phyloP scores from a whole-genome alignment of 2,888 invertebrate species.

The Microdon myrmicae region DNA sequence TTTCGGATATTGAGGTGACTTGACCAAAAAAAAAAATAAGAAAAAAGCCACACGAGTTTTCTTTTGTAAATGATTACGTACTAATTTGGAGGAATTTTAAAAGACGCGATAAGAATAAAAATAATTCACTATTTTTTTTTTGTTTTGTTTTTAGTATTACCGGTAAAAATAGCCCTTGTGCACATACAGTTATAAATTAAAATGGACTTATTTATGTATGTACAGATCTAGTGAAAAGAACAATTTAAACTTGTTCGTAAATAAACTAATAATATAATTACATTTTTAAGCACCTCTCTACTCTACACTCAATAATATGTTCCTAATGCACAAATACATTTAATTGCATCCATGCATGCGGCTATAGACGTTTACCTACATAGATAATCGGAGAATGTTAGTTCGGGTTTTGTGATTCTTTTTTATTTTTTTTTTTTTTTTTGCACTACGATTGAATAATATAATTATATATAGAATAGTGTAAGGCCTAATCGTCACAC shows the following conservation, averaged over 20 bases:
- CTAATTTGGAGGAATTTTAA: conserved; percentile 15
- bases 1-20: no score
- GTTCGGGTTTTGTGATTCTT: conserved; percentile 29
- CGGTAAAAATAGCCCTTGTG: conserved; percentile 66
- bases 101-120: conserved; percentile 8
- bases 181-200: conserved; percentile 37
- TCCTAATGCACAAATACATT: conserved; percentile 44
- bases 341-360: conserved; percentile 54
- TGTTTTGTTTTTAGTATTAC: conserved; percentile 32
- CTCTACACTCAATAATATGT: conserved; percentile 20
- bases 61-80: not conserved
- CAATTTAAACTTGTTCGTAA: conserved; percentile 52
- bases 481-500: conserved; percentile 31
- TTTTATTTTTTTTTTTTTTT: conserved; percentile 11
- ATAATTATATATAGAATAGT: conserved; percentile 47
- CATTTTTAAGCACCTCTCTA: conserved; percentile 36
- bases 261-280: conserved; percentile 48
- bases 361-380: conserved; percentile 27
- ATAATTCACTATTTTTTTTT: conserved; percentile 11
- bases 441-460: conserved; percentile 41
- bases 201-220: conserved; percentile 19
- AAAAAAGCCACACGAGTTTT: conserved; percentile 13
- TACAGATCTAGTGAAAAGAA: conserved; percentile 43
- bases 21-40: not conserved
- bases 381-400: conserved; percentile 39